Evolutionary conservation across 2,113 vertebrate species (phyloP), one percentile per base, ranked within the genome.

Genomic region (Bos javanicus): DNA sequence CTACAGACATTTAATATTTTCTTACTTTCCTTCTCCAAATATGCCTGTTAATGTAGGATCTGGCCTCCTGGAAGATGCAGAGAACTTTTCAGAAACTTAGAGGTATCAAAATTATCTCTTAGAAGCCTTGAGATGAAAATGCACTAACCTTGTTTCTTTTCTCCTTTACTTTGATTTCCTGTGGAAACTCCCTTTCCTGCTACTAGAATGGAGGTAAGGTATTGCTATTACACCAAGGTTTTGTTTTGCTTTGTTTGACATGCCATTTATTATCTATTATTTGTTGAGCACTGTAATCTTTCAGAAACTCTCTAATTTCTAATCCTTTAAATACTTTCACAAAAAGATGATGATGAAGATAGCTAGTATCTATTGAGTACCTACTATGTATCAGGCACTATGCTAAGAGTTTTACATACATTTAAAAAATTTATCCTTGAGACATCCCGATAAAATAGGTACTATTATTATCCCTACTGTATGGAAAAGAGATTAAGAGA

Each of bases 161-260:
- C 96, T 95, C 81, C 59, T 97, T 96, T 96, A 94, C 98, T 76
- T 64, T 95, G 98, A 82, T 56, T 98, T 88, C 93, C 96, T 95
- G 46, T 97, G 97, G 97, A 83, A 91, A 71, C 90, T 95, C 97
- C 93, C 7, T 98, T 91, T 97, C 50, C 76, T 83, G 98, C 97
- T 97, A 97, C 50, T 95, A 99, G 99, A 99, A 95, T 99, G 99
- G 99, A 99, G 99, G 99, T 99, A 99, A 99, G 99, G 97, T 81
- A 62, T 7, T 64, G 5, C 39, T 94, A 59, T 36, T 83, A 39
- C 71, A 30, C 52, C 23, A 67, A n/a, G 81, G 25, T 90, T 71
- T 56, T 85, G 36, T 90, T 62, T 56, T 76, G 43, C n/a, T 90
- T 90, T 74, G 33, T 80, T 80, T 89, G 67, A 76, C 36, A 25